Percentiles rank a stretch among this genome's conserved stretches.
phyloP scores from a whole-genome alignment of 2,888 invertebrate species.

The Tolmerus cingulatus region DNA sequence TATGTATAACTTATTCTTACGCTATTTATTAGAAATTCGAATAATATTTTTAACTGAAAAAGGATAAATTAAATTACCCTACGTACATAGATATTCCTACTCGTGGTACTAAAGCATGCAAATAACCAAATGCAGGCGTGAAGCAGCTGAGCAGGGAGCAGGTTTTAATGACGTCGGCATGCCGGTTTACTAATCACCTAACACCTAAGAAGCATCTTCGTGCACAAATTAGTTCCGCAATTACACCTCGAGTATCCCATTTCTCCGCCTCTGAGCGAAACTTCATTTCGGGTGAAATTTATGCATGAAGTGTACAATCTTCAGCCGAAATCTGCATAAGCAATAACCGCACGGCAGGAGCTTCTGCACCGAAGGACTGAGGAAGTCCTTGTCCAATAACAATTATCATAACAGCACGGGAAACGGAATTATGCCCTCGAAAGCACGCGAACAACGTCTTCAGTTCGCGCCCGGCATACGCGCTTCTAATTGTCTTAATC shows the following conservation, averaged over 20 bases:
- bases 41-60: no score
- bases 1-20: no score
- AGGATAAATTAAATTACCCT: background rate
- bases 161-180: slow-evolving; percentile 1
- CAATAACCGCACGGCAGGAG: slow-evolving; percentile 14
- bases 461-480: slow-evolving; percentile 24
- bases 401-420: slow-evolving; percentile 26
- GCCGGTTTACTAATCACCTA: slow-evolving; percentile 20
- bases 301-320: slow-evolving; percentile 51
- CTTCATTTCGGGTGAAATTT: slow-evolving; percentile 47
- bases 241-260: slow-evolving; percentile 22
- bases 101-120: background rate
- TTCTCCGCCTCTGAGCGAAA: background rate
- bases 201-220: slow-evolving; percentile 23
- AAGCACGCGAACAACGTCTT: background rate
- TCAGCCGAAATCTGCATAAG: slow-evolving; percentile 29
- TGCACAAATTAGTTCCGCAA: slow-evolving; percentile 40
- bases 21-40: no score
- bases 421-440: background rate
- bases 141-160: background rate
- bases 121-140: background rate
- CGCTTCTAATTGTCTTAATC: slow-evolving; percentile 9
- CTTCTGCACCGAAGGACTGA: background rate
- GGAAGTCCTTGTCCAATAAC: slow-evolving; percentile 19
- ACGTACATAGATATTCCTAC: background rate